A percentile compares a stretch with the other conserved stretches of the same genome.
phyloP scores from a whole-genome alignment of 2,113 vertebrate species.

The Nycticebus coucang region DNA sequence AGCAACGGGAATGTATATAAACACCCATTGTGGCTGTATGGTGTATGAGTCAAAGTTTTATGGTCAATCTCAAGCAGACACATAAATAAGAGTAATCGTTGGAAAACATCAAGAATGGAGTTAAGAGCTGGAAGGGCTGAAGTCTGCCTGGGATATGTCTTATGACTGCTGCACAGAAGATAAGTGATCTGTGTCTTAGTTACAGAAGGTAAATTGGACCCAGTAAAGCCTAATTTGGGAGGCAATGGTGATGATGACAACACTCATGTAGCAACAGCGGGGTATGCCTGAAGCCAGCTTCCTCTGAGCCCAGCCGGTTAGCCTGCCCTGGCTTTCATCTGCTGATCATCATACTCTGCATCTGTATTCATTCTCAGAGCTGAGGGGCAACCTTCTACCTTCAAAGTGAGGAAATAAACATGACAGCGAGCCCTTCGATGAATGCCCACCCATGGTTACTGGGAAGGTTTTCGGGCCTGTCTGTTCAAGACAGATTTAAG shows the following conservation, averaged over 20 bases:
- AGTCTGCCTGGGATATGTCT: conserved; percentile 4
- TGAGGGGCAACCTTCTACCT: conserved; percentile 26
- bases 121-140: conserved; percentile 11
- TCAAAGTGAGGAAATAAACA: conserved; percentile 64
- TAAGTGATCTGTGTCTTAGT: conserved; percentile 55
- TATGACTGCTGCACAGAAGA: conserved; percentile 17
- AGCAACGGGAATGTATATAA: neutral
- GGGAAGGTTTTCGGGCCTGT: neutral
- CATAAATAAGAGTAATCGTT: neutral
- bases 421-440: neutral
- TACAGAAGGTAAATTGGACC: conserved; percentile 51
- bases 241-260: neutral
- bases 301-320: conserved; percentile 16
- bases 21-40: neutral
- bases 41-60: neutral
- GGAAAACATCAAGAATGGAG: neutral
- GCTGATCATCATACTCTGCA: neutral
- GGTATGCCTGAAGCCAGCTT: neutral
- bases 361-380: neutral
- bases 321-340: conserved; percentile 2
- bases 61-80: neutral
- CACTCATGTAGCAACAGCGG: neutral
- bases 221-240: conserved; percentile 52
- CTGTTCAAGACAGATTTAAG: conserved; percentile 65
- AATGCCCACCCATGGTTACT: conserved; percentile 63